Percentiles rank a stretch among this genome's conserved stretches.
Evolutionary conservation across 2,888 invertebrate species (phyloP).

Genomic region (Xanthia icteritia): DNA sequence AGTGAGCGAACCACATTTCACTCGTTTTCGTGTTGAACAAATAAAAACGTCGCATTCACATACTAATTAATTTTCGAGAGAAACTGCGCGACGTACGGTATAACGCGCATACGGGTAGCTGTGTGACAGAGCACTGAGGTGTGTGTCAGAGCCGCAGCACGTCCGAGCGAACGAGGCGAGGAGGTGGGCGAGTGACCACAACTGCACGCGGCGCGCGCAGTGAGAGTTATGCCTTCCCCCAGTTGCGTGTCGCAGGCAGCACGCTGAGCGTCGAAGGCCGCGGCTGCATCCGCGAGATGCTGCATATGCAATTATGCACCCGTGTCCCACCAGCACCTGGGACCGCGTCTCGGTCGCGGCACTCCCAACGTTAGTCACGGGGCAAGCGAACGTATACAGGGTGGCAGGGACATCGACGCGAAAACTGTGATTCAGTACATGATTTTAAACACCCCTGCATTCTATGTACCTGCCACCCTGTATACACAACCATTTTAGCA

Average conservation of each 20-base stretch:
- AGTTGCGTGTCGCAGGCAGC: constrained; percentile 76
- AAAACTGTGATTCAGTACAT: too few species aligned
- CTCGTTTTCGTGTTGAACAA: constrained; percentile 83
- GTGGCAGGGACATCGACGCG: too few species aligned
- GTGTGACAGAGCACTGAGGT: constrained; percentile 82
- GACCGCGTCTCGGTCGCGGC: constrained; percentile 22
- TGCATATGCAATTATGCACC: constrained; percentile 71
- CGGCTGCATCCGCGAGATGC: constrained; percentile 82
- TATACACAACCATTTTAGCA: constrained; percentile 54
- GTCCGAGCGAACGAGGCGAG: constrained; percentile 74
- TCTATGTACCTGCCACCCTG: too few species aligned
- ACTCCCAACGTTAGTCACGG: constrained; percentile 37
- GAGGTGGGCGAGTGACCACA: constrained; percentile 83
- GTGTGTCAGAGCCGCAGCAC: constrained; percentile 72
- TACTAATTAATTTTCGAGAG: constrained; percentile 86
- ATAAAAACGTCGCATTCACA: constrained; percentile 87
- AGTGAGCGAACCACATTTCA: constrained; percentile 86
- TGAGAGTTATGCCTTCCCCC: constrained; percentile 85
- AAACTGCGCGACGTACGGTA: constrained; percentile 82
- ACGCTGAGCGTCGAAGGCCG: constrained; percentile 70
- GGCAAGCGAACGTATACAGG: constrained; percentile 8
- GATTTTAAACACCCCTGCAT: too few species aligned
- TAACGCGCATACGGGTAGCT: constrained; percentile 82
- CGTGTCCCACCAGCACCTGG: constrained; percentile 59
- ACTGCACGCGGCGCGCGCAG: constrained; percentile 89